These are phyloP conservation scores for Brachionus koreanus DNA, from an alignment of 1,140 invertebrate genomes.

Conservation along the genomic window DNA sequence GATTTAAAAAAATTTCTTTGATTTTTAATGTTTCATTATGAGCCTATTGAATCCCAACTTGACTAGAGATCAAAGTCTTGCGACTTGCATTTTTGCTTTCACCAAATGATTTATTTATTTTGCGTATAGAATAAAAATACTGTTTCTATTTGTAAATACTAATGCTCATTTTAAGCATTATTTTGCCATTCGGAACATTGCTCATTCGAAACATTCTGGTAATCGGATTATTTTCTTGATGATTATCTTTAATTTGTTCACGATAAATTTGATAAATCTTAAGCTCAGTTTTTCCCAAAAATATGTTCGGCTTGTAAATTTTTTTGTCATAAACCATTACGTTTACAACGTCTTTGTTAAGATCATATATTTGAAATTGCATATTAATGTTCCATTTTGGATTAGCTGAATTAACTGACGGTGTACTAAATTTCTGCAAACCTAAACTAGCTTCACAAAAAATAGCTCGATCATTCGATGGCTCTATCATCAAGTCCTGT, in stretches of 20 bases:
- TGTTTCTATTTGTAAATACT: slow-evolving; percentile 25
- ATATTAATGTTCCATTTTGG: slow-evolving; percentile 76
- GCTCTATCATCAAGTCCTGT: slow-evolving; percentile 58
- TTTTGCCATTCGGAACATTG: slow-evolving; percentile 30
- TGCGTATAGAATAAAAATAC: background rate
- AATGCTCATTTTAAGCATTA: slow-evolving; percentile 43
- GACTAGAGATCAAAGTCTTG: slow-evolving; percentile 6
- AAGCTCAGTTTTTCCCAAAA: slow-evolving; percentile 24
- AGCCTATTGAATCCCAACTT: background rate
- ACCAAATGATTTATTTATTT: background rate
- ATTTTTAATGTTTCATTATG: background rate
- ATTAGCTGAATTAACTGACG: slow-evolving; percentile 64
- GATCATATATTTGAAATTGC: slow-evolving; percentile 74
- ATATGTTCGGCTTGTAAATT: slow-evolving; percentile 70
- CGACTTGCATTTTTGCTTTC: background rate
- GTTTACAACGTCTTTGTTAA: slow-evolving; percentile 70
- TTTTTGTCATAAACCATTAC: slow-evolving; percentile 75
- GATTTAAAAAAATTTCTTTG: background rate
- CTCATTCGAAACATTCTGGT: slow-evolving; percentile 36
- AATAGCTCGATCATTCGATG: slow-evolving; percentile 56
- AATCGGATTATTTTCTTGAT: slow-evolving; percentile 16
- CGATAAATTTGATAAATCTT: slow-evolving; percentile 28
- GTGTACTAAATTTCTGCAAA: slow-evolving; percentile 70
- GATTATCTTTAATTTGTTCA: slow-evolving; percentile 40
- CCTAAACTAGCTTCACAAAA: slow-evolving; percentile 77